These are phyloP conservation scores for Platichthys stellatus DNA, from an alignment of 2,113 vertebrate species.

Conservation along the genomic window DNA sequence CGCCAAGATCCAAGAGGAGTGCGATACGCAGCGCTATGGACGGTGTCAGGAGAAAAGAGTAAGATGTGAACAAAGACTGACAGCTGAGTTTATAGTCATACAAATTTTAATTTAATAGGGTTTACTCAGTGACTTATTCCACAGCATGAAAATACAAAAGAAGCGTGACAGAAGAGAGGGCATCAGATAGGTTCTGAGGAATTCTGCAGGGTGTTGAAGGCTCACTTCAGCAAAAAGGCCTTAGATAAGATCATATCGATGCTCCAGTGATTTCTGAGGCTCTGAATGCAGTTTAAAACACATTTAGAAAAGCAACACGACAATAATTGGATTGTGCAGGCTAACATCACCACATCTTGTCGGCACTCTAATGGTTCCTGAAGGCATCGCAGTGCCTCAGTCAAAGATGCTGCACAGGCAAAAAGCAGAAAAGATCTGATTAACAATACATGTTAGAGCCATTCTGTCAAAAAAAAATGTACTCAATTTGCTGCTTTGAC, in stretches of 20 bases:
- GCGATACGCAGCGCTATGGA: conserved; percentile 74
- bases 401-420: no score
- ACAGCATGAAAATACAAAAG: not conserved
- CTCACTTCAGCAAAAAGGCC: conserved; percentile 17
- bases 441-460: no score
- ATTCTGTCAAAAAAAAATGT: no score
- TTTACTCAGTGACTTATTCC: not conserved
- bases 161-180: not conserved
- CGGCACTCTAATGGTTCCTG: conserved; percentile 33
- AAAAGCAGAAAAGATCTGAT: no score
- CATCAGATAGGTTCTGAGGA: conserved; percentile 6
- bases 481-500: no score
- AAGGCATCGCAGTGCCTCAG: conserved; percentile 18
- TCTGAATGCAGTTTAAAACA: conserved; percentile 37
- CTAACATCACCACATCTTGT: conserved; percentile 9
- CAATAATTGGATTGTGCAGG: conserved; percentile 42
- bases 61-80: conserved; percentile 37
- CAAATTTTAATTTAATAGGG: not conserved
- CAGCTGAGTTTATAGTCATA: not conserved
- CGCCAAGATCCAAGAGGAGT: conserved; percentile 72
- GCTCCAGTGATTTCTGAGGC: conserved; percentile 37
- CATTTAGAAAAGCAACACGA: conserved; percentile 21
- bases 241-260: conserved; percentile 11
- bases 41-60: conserved; percentile 86
- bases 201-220: conserved; percentile 1